A percentile compares a stretch with the other conserved stretches of the same genome.
Conservation (phyloP, 1,140 invertebrate genomes). For the Melanaphis sacchari region DNA sequence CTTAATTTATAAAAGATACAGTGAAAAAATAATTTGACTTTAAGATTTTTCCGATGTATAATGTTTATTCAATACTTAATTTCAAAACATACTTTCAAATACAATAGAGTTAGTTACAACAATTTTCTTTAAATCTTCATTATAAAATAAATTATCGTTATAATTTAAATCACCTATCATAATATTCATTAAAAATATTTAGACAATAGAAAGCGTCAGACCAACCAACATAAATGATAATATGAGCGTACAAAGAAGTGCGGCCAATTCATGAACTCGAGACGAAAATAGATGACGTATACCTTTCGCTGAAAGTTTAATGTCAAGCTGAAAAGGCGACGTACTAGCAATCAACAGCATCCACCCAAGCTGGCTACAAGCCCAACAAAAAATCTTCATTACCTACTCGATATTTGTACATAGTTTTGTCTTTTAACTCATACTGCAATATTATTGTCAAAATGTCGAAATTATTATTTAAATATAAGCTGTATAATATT, state of each 20-base stretch:
- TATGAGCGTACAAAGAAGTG: not conserved
- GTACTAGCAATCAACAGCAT: not conserved
- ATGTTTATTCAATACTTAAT: not conserved
- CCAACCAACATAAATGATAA: not conserved
- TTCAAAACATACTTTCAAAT: not conserved
- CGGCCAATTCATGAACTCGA: conserved; percentile 30
- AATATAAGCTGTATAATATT: not conserved
- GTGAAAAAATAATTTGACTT: not conserved
- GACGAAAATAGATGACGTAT: conserved; percentile 51
- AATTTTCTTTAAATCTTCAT: not conserved
- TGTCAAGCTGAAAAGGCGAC: conserved; percentile 4
- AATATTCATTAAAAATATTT: conserved; percentile 3
- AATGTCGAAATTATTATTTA: not conserved
- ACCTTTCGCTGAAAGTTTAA: conserved; percentile 34
- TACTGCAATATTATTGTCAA: not conserved
- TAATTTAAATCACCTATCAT: not conserved
- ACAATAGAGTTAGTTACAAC: not conserved
- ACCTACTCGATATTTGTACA: not conserved
- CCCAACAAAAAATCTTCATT: conserved; percentile 29
- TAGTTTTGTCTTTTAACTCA: not conserved
- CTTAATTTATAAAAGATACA: too few relatives aligned
- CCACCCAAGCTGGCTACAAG: not conserved
- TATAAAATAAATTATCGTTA: not conserved
- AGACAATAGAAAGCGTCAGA: conserved; percentile 26
- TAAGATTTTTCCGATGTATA: not conserved